Base-by-base conservation (phyloP, 2,888 invertebrate species). In the Conistra vaccinii region DNA sequence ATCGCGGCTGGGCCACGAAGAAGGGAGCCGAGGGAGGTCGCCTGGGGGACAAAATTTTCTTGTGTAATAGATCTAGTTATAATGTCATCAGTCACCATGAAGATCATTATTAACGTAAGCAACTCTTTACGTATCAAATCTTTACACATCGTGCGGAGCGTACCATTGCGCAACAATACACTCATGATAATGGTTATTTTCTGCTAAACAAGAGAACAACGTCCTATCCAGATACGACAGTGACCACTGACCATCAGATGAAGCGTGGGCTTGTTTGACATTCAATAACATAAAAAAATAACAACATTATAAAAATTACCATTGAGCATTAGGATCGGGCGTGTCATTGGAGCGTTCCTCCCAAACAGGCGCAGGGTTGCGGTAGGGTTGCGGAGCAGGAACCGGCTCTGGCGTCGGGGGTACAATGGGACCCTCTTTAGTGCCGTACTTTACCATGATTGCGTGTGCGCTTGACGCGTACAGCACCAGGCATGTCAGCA, bases 391-490 rank as follows among this genome's bases (percentile, higher is more conserved):
- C 86, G 93, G 96, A 51, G 92, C 88, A 1, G 95, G 95, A 81
- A 94, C 92, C 10, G 95, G 94, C 81, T 96, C 97, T 78, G 97
- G 97, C 80, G 96, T 93, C 69, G 97, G 97, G 32, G 97, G 97
- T 90, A 95, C 94, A 66, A 97, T 97, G 62, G 97, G 97, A 29
- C 97, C 97, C 10, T 91, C 96, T 86, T 97, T 97, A 4, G 97
- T 97, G 88, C 97, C 97, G 91, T 95, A 97, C 91, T 97, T 97
- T 78, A 97, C 97, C 94, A 96, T 97, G 94, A 97, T 97, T 85
- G 97, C 96, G 65, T 96, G 95, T 92, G 94, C 95, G 90, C 94
- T 90, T 14, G 93, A 91, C 29, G 92, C 93, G 94, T 93, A 96
- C 93, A 96, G 89, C 89, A 95, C 88, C 94, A 96, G 94, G 93